Evolutionary conservation across 2,797 vertebrate species (phyloP).

Genomic region (Halcyon smyrnensis): DNA sequence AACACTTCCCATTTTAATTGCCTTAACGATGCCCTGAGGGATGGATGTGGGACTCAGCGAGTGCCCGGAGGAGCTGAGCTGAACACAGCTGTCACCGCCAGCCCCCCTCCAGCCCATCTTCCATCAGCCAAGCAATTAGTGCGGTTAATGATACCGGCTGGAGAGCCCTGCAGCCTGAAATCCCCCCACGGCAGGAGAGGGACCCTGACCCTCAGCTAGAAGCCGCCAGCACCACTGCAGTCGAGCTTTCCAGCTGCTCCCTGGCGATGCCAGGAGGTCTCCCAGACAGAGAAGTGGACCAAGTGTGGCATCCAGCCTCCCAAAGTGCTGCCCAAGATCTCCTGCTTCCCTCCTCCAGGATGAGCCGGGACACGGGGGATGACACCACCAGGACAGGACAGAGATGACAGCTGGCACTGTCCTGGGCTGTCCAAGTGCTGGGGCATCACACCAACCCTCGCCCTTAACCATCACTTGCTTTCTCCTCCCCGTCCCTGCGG

Average conservation of each 20-base stretch:
- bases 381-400: background rate
- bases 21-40: slow-evolving; percentile 47
- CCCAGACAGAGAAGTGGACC: fast-evolving
- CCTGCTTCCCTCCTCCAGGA: background rate
- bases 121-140: slow-evolving; percentile 72
- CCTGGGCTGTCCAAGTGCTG: background rate
- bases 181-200: background rate
- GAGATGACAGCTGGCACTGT: background rate
- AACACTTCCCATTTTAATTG: slow-evolving; percentile 59
- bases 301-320: background rate
- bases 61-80: background rate
- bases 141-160: background rate
- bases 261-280: background rate
- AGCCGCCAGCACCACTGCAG: background rate
- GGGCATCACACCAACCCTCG: background rate
- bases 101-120: background rate
- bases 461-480: background rate
- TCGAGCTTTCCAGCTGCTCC: background rate
- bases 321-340: background rate
- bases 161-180: background rate
- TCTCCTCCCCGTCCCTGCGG: background rate
- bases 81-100: slow-evolving; percentile 33
- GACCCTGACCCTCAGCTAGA: background rate
- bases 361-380: background rate
- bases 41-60: background rate